Evolutionary conservation across 2,797 vertebrate species (phyloP).

Genomic region (Sarcophilus harrisii): DNA sequence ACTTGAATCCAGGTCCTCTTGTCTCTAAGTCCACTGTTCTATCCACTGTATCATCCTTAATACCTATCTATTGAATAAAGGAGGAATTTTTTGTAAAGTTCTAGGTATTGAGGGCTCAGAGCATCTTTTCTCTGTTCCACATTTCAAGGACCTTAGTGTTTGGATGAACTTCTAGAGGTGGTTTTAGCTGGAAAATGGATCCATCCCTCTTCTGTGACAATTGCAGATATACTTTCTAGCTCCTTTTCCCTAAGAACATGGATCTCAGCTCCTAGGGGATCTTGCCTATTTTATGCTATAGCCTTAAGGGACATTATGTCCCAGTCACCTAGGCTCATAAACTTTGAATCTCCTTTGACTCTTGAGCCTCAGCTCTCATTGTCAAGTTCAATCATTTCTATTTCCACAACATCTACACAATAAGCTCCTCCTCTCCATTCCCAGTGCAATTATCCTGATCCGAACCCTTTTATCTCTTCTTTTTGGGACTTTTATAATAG

Average conservation of each 20-base stretch:
- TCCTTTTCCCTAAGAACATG: background rate
- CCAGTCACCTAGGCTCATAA: background rate
- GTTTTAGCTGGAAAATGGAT: background rate
- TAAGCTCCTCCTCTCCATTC: background rate
- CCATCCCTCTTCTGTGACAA: background rate
- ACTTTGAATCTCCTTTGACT: background rate
- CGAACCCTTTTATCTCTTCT: background rate
- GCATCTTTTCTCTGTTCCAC: background rate
- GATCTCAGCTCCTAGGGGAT: background rate
- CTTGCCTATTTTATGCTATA: background rate
- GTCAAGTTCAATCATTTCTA: background rate
- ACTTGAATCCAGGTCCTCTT: background rate
- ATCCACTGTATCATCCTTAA: background rate
- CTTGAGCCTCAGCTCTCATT: background rate
- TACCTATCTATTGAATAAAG: background rate
- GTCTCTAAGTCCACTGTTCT: background rate
- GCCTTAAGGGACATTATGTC: background rate
- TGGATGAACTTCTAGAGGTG: background rate
- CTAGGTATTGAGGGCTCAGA: background rate
- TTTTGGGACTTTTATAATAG: background rate
- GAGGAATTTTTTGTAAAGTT: background rate
- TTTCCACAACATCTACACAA: background rate
- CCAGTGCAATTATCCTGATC: background rate
- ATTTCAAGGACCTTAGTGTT: background rate
- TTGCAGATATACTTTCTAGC: background rate